These are phyloP conservation scores for Gallinago jamesoni DNA, from an alignment of 2,113 vertebrate genomes.

Conservation along the genomic window DNA sequence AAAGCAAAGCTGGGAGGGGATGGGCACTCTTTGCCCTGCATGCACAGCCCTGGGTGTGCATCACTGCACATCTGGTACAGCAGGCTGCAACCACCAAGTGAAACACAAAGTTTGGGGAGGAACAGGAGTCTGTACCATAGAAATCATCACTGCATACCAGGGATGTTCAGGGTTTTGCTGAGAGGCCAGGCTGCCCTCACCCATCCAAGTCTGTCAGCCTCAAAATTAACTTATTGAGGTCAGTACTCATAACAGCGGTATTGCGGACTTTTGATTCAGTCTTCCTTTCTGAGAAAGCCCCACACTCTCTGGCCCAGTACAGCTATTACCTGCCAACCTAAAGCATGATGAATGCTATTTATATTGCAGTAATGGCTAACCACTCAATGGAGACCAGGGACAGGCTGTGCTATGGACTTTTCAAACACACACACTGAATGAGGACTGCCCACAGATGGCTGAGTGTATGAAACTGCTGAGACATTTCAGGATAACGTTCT, in stretches of 20 bases:
- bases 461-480: background rate
- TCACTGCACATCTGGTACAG: fast-evolving
- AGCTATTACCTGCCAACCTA: slow-evolving; percentile 53
- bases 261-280: background rate
- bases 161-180: background rate
- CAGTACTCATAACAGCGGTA: background rate
- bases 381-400: slow-evolving; percentile 34
- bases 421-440: background rate
- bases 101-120: background rate
- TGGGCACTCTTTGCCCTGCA: background rate
- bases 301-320: background rate
- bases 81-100: background rate
- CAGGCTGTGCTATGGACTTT: slow-evolving; percentile 40
- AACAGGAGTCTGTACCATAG: background rate
- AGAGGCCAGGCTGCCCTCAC: background rate
- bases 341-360: slow-evolving; percentile 61
- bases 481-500: slow-evolving; percentile 13
- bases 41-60: background rate
- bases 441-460: slow-evolving; percentile 10
- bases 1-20: background rate
- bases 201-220: background rate
- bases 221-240: slow-evolving; percentile 20
- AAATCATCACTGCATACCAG: background rate
- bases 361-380: slow-evolving; percentile 51
- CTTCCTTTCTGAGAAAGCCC: slow-evolving; percentile 28